Conservation (phyloP, 92 coral and sea anemone genomes). For the Bergia sp. region DNA sequence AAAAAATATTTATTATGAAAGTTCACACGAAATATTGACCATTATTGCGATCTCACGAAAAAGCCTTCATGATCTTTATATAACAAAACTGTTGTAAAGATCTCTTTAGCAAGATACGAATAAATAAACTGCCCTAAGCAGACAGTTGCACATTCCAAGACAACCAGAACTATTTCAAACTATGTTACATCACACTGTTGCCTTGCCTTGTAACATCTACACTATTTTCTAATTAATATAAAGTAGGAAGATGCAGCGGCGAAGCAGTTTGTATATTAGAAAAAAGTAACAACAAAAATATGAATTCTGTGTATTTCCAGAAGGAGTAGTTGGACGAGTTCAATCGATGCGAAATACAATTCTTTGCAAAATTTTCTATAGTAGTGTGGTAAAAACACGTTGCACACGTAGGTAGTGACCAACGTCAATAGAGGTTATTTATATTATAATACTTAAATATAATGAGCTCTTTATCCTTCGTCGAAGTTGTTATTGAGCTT, state of each 20-base stretch:
- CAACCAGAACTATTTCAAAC: background rate
- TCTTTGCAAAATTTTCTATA: background rate
- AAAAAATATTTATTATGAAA: constrained; percentile 13
- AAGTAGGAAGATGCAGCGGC: background rate
- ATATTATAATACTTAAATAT: background rate
- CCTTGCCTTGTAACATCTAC: background rate
- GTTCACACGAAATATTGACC: background rate
- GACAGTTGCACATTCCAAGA: background rate
- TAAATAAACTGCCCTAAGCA: background rate
- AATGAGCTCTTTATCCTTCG: background rate
- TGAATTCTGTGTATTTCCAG: background rate
- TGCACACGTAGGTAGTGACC: background rate
- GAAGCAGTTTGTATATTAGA: background rate
- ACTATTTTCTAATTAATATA: too few species aligned
- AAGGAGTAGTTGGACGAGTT: background rate
- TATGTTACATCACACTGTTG: background rate
- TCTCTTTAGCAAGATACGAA: background rate
- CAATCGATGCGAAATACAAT: background rate
- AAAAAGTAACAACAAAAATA: too few species aligned
- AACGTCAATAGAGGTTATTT: too few species aligned
- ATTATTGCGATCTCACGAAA: background rate
- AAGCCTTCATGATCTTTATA: background rate
- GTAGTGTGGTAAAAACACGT: background rate
- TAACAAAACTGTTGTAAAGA: background rate
- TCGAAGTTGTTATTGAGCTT: background rate